A percentile compares a stretch with the other conserved stretches of the same genome.
Conservation (phyloP, 2,113 vertebrate species). For the Sceloporus undulatus region DNA sequence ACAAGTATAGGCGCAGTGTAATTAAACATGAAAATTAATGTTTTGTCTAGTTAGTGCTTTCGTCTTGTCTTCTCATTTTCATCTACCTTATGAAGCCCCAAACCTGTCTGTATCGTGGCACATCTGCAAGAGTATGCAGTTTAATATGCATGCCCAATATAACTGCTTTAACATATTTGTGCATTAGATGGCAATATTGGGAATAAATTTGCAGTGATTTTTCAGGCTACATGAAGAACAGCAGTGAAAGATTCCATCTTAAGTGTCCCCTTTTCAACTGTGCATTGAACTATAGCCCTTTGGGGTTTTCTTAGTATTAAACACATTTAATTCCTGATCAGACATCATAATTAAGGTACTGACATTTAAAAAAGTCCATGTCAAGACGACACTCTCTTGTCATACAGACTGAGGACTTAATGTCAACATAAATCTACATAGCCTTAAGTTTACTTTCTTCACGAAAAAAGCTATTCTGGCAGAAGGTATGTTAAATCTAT, state of each 20-base stretch:
- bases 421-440: not conserved
- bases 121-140: not conserved
- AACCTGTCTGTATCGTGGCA: not conserved
- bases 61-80: not conserved
- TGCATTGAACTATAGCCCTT: too few relatives aligned
- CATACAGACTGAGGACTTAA: not conserved
- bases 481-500: not conserved
- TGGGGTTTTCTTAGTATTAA: not conserved
- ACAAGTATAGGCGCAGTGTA: not conserved
- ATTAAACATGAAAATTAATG: not conserved
- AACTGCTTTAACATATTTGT: not conserved
- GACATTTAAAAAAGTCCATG: not conserved
- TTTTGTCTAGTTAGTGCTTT: not conserved
- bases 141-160: not conserved
- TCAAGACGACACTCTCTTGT: too few relatives aligned
- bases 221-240: not conserved
- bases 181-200: too few relatives aligned
- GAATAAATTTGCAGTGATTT: not conserved
- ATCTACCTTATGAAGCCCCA: not conserved
- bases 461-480: not conserved
- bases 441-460: not conserved
- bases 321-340: not conserved
- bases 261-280: not conserved
- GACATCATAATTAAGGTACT: not conserved
- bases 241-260: not conserved